phyloP scores from a whole-genome alignment of 2,888 invertebrate species.

The Drosophila heteroneura region DNA sequence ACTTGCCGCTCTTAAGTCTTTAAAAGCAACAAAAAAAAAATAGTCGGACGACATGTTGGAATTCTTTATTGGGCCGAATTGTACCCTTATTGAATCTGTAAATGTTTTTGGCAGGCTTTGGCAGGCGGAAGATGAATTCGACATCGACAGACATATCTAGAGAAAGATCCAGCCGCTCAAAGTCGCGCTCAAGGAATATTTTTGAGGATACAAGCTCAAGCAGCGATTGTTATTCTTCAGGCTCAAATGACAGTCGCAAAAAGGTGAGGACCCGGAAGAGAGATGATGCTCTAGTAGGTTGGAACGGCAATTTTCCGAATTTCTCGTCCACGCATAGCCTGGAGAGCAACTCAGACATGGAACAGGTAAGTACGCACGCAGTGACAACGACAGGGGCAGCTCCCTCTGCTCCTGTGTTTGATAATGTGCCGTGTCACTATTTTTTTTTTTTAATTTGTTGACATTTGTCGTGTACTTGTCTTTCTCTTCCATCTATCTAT shows the following conservation, averaged over 20 bases:
- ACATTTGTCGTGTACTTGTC: background rate
- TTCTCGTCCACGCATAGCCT: slow-evolving; percentile 24
- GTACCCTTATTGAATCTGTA: background rate
- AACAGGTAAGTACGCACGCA: slow-evolving; percentile 41
- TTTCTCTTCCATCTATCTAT: slow-evolving; percentile 9
- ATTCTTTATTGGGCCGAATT: background rate
- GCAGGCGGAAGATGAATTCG: slow-evolving; percentile 1
- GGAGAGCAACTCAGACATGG: slow-evolving; percentile 49
- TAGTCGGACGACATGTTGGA: background rate
- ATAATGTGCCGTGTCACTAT: background rate
- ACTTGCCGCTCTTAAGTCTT: background rate
- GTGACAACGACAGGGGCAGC: slow-evolving; percentile 1
- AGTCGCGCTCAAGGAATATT: background rate
- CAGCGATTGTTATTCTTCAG: slow-evolving; percentile 3
- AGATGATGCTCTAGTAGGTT: slow-evolving; percentile 41
- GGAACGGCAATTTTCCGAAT: slow-evolving; percentile 41
- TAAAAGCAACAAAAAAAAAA: background rate
- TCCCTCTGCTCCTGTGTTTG: background rate
- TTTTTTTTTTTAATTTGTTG: background rate
- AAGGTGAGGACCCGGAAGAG: slow-evolving; percentile 22
- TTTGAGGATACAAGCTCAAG: background rate
- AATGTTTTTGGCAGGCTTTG: background rate
- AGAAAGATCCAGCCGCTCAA: background rate
- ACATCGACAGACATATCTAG: background rate
- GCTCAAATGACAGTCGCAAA: slow-evolving; percentile 7